phyloP scores from a whole-genome alignment of 2,797 vertebrate species.

The Sebastes iracundus region DNA sequence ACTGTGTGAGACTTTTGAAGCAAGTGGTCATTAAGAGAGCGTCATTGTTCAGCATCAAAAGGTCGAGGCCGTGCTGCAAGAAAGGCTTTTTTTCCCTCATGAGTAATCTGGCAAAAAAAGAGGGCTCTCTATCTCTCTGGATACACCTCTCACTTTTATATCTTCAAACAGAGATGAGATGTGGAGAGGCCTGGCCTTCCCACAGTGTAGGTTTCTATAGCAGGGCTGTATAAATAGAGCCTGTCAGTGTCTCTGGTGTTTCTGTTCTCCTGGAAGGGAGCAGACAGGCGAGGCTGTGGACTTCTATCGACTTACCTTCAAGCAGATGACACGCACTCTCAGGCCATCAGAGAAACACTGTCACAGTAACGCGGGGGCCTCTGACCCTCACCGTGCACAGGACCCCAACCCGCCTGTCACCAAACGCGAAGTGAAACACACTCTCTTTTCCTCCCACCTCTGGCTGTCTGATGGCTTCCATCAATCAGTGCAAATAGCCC shows the following conservation, averaged over 20 bases:
- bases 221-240: conserved; percentile 36
- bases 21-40: conserved; percentile 34
- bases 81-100: conserved; percentile 1
- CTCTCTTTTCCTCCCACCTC: neutral
- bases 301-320: conserved; percentile 73
- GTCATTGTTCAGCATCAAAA: conserved; percentile 18
- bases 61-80: conserved; percentile 5
- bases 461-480: conserved; percentile 46
- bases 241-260: conserved; percentile 36
- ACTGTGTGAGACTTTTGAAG: conserved; percentile 9
- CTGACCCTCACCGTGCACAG: conserved; percentile 17
- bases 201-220: conserved; percentile 7
- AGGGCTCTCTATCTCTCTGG: neutral
- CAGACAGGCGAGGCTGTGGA: conserved; percentile 26
- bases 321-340: conserved; percentile 39
- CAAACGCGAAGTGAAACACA: conserved; percentile 29
- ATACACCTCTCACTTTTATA: conserved; percentile 38
- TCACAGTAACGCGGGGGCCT: conserved; percentile 21
- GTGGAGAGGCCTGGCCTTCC: conserved; percentile 29
- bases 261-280: conserved; percentile 32
- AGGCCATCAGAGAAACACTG: conserved; percentile 31
- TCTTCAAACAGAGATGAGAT: conserved; percentile 17
- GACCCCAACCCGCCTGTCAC: conserved; percentile 21
- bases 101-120: conserved; percentile 21
- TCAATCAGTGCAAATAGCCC: conserved; percentile 56